Evolutionary conservation across 2,797 vertebrate species (phyloP), one percentile per base, ranked within the genome.

Genomic region (Acipenser oxyrinchus): DNA sequence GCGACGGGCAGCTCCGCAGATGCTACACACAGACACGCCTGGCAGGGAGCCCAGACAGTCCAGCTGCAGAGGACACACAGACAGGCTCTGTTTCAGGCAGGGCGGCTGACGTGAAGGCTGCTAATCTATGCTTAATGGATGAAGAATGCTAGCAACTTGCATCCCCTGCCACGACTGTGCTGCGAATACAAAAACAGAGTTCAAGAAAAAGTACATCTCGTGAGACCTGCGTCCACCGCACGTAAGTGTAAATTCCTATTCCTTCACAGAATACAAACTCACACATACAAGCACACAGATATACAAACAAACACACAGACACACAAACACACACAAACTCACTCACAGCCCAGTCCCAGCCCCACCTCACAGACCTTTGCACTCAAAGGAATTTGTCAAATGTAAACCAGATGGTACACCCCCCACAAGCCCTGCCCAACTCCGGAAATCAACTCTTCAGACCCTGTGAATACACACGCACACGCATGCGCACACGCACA

Each of bases 21-120:
- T 69, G 4, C 79, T 84, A 70, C 3, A 58, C 57, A 65, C 11
- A 72, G n/a, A 60, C 13, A 15, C 63, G 67, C 63, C 63, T 60
- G 15, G 15, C 37, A 51, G 7, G 13, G 18, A 48, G 23, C 59
- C 50, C 48, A 59, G 11, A n/a, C 51, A 58, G 51, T 7, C 48
- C 23, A 23, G 15, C 55, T 4, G 49, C 48, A 58, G 52, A 12
- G 7, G 18, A 59, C 55, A 66, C 13, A 8, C 15, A 37, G 8
- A 10, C 12, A 53, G 23, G 23, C 23, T 23, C 37, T 37, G 37
- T 37, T 37, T 5, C 37, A 37, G 37, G 37, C 37, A 37, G 37
- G 37, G 37, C 3, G 37, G 37, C 37, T 37, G 37, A 37, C 37
- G 37, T 37, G 37, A 37, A 37, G 37, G 37, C 37, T 37, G 37